Conservation (phyloP, 2,113 vertebrate species). For the Periophthalmodon schlosseri region DNA sequence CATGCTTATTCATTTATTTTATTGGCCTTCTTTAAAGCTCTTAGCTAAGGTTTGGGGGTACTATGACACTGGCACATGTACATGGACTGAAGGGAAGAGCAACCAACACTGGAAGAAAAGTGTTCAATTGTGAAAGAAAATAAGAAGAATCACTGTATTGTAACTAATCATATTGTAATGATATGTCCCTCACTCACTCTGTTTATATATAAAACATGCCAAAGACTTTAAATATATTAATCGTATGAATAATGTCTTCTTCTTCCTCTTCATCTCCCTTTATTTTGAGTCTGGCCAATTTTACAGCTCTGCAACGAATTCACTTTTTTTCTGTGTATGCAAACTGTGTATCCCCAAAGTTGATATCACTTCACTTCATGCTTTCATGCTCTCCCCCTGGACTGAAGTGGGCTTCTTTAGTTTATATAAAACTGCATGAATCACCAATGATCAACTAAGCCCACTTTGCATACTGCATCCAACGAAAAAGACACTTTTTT, state of each 20-base stretch:
- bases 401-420: conserved; percentile 44
- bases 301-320: background rate
- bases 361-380: conserved; percentile 31
- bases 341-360: background rate
- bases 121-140: too few species aligned
- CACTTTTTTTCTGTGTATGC: background rate
- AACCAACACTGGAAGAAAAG: too few species aligned
- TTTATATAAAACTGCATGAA: conserved; percentile 67
- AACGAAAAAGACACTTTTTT: background rate
- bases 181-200: too few species aligned
- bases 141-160: too few species aligned
- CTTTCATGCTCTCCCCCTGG: conserved; percentile 48
- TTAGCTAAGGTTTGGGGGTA: too few species aligned
- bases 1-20: too few species aligned
- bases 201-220: too few species aligned
- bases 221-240: too few species aligned
- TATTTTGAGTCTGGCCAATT: background rate
- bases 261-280: background rate
- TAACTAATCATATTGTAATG: too few species aligned
- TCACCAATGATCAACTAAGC: conserved; percentile 58
- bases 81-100: too few species aligned
- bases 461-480: conserved; percentile 51
- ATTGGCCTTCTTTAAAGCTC: too few species aligned
- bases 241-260: background rate
- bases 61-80: too few species aligned